phyloP scores from a whole-genome alignment of 2,797 vertebrate species.

The Rhinoraja longicauda region DNA sequence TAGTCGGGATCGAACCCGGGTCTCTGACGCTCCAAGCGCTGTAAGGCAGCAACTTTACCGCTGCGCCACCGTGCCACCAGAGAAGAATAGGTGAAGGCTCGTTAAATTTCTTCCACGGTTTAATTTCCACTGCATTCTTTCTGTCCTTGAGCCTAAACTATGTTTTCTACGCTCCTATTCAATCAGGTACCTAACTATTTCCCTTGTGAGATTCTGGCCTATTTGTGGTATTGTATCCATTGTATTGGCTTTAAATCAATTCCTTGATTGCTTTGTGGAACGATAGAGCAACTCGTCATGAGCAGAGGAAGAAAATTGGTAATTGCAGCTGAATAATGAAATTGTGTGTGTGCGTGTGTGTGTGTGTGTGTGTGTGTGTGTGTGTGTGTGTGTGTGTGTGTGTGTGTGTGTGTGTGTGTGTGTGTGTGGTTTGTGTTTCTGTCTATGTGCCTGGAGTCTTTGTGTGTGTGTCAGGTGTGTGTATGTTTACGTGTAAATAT shows the following conservation, averaged over 20 bases:
- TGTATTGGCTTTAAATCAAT: background rate
- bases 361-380: too few species aligned
- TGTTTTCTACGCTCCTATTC: background rate
- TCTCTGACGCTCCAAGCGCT: too few species aligned
- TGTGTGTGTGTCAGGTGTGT: too few species aligned
- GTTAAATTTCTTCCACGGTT: background rate
- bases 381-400: too few species aligned
- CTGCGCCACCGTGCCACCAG: background rate
- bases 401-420: too few species aligned
- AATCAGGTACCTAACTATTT: background rate
- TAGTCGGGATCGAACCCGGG: too few species aligned
- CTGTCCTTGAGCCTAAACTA: background rate
- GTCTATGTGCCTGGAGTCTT: too few species aligned
- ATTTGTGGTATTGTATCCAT: background rate
- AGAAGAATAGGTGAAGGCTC: background rate
- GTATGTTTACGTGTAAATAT: too few species aligned
- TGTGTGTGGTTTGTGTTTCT: too few species aligned
- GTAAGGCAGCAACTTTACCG: too few species aligned
- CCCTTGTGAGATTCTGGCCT: background rate
- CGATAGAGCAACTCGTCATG: background rate
- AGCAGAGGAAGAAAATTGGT: background rate
- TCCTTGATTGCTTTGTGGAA: background rate
- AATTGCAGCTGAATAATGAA: background rate
- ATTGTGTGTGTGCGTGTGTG: background rate
- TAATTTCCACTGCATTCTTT: background rate